Percentiles rank a stretch among this genome's conserved stretches.
Evolutionary conservation across 2,888 invertebrate genomes (phyloP).

Genomic region (Melanostoma mellinum): DNA sequence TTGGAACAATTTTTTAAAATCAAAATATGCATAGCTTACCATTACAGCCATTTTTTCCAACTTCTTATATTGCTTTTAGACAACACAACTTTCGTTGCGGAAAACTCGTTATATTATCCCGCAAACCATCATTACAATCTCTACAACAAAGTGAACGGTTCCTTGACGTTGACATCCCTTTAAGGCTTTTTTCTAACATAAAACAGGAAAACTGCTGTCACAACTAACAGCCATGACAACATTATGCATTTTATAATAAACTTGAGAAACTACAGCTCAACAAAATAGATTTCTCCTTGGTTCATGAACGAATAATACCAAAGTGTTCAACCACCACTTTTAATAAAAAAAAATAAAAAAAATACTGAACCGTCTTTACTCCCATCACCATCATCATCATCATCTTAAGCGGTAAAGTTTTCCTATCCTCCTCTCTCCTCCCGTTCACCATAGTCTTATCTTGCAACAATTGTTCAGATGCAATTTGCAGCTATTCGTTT

Average conservation of each 20-base stretch:
- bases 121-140: too few relatives aligned
- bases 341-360: slow-evolving; percentile 22
- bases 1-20: too few relatives aligned
- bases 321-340: slow-evolving; percentile 53
- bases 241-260: slow-evolving; percentile 40
- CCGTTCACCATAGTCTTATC: not conserved
- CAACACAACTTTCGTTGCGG: too few relatives aligned
- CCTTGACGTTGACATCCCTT: slow-evolving; percentile 13
- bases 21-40: too few relatives aligned
- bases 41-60: too few relatives aligned
- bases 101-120: too few relatives aligned
- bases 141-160: too few relatives aligned
- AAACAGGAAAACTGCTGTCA: slow-evolving; percentile 7
- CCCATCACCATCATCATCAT: slow-evolving; percentile 43
- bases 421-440: not conserved
- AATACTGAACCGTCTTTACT: slow-evolving; percentile 50
- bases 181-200: slow-evolving; percentile 11
- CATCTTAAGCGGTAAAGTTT: slow-evolving; percentile 36
- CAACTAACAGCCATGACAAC: slow-evolving; percentile 28
- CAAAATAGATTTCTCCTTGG: slow-evolving; percentile 21
- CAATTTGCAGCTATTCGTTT: slow-evolving; percentile 34
- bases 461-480: slow-evolving; percentile 33
- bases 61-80: too few relatives aligned
- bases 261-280: slow-evolving; percentile 29
- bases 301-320: slow-evolving; percentile 34